phyloP scores from a whole-genome alignment of 1,140 invertebrate genomes.

The Cydia splendana region DNA sequence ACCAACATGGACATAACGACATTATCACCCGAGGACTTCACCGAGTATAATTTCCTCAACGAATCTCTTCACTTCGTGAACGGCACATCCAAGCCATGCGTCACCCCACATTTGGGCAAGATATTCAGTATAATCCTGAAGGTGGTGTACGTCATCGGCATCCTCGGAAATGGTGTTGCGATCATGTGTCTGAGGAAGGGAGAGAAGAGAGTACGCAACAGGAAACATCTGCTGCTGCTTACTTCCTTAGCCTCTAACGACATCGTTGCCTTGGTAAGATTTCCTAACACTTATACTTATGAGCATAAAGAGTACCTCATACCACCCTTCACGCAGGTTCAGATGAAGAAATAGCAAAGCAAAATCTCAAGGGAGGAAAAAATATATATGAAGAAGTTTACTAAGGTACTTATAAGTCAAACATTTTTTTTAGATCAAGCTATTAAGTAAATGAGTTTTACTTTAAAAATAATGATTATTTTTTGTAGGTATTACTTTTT shows the following conservation, averaged over 20 bases:
- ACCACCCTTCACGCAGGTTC: too few relatives aligned
- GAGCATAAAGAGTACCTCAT: too few relatives aligned
- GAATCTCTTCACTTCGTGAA: slow-evolving; percentile 4
- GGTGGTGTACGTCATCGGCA: slow-evolving; percentile 70
- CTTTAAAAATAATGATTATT: too few relatives aligned
- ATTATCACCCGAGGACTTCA: not conserved
- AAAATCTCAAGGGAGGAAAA: too few relatives aligned
- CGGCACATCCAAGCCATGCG: slow-evolving; percentile 13
- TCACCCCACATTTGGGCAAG: not conserved
- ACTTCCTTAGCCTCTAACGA: slow-evolving; percentile 89
- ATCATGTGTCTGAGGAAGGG: slow-evolving; percentile 68
- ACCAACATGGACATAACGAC: slow-evolving; percentile 7
- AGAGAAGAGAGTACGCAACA: slow-evolving; percentile 84
- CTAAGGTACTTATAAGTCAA: too few relatives aligned
- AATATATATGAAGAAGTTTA: too few relatives aligned
- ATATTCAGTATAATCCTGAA: slow-evolving; percentile 40
- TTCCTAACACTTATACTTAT: not conserved
- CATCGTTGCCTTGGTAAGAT: slow-evolving; percentile 85
- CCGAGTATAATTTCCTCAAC: not conserved
- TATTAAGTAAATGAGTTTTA: too few relatives aligned
- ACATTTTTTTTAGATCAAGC: too few relatives aligned
- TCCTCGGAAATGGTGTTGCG: slow-evolving; percentile 70
- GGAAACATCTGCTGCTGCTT: slow-evolving; percentile 89
- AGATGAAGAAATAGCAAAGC: too few relatives aligned
- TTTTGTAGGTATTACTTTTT: too few relatives aligned